Evolutionary conservation across 2,888 invertebrate species (phyloP).

Genomic region (Eremobia ochroleuca): DNA sequence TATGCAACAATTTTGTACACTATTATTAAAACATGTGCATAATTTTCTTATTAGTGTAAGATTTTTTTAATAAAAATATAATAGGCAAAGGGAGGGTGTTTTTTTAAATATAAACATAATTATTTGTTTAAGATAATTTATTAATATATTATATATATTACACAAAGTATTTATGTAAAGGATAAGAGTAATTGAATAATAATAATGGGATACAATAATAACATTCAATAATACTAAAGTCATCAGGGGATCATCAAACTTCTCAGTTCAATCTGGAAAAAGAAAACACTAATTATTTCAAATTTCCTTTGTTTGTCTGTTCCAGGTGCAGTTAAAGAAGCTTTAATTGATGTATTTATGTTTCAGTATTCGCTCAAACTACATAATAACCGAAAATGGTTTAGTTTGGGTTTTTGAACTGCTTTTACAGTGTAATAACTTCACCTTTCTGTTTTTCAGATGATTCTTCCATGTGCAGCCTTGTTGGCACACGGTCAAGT

Average conservation of each 20-base stretch:
- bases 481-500: conserved; percentile 92
- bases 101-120: conserved; percentile 75
- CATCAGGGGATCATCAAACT: conserved; percentile 71
- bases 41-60: conserved; percentile 74
- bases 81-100: conserved; percentile 84
- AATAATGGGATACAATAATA: conserved; percentile 73
- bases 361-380: conserved; percentile 86
- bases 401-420: conserved; percentile 87
- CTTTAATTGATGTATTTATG: conserved; percentile 81
- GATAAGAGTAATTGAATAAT: conserved; percentile 71
- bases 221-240: conserved; percentile 68
- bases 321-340: conserved; percentile 87
- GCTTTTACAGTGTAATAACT: conserved; percentile 78
- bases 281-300: conserved; percentile 82
- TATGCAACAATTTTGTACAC: conserved; percentile 57
- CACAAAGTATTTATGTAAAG: conserved; percentile 71
- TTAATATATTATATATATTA: conserved; percentile 70
- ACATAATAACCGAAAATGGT: conserved; percentile 67
- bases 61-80: conserved; percentile 77
- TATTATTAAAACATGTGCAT: conserved; percentile 50
- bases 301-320: conserved; percentile 88
- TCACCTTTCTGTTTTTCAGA: conserved; percentile 91
- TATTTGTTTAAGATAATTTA: conserved; percentile 73
- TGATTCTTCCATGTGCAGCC: conserved; percentile 91
- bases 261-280: conserved; percentile 85